These are phyloP conservation scores for Parelbella ahira DNA, from an alignment of 2,888 invertebrate species.

Conservation along the genomic window DNA sequence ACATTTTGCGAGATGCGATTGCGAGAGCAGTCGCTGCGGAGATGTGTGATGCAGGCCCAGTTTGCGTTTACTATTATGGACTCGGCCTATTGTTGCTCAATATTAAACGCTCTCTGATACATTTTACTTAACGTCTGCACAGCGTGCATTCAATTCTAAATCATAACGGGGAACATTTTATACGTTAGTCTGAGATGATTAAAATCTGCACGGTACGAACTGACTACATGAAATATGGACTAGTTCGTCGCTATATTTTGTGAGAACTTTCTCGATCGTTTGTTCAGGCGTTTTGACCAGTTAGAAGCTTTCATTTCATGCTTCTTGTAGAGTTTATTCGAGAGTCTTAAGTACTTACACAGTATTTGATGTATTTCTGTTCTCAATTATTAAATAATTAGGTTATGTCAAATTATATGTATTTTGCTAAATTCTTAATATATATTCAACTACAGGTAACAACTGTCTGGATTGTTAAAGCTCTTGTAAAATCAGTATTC, in stretches of 20 bases:
- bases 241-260: not conserved
- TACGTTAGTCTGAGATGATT: slow-evolving; percentile 12
- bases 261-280: not conserved
- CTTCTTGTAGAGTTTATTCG: too few species aligned
- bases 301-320: not conserved
- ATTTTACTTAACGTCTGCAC: slow-evolving; percentile 18
- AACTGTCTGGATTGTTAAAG: too few species aligned
- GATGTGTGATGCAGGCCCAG: slow-evolving; percentile 47
- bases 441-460: too few species aligned
- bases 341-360: too few species aligned
- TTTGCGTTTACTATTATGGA: slow-evolving; percentile 48
- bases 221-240: not conserved
- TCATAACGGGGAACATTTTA: slow-evolving; percentile 15
- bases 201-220: slow-evolving; percentile 8
- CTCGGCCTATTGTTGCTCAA: slow-evolving; percentile 49
- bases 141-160: slow-evolving; percentile 14
- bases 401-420: too few species aligned
- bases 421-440: too few species aligned
- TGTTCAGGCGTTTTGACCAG: not conserved
- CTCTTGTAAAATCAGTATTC: too few species aligned
- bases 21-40: slow-evolving; percentile 36
- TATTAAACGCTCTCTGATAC: slow-evolving; percentile 20
- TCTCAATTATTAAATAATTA: too few species aligned
- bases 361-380: too few species aligned
- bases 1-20: slow-evolving; percentile 54